Conservation (phyloP, 2,797 vertebrate genomes). For the Heteromormyrus szaboi region DNA sequence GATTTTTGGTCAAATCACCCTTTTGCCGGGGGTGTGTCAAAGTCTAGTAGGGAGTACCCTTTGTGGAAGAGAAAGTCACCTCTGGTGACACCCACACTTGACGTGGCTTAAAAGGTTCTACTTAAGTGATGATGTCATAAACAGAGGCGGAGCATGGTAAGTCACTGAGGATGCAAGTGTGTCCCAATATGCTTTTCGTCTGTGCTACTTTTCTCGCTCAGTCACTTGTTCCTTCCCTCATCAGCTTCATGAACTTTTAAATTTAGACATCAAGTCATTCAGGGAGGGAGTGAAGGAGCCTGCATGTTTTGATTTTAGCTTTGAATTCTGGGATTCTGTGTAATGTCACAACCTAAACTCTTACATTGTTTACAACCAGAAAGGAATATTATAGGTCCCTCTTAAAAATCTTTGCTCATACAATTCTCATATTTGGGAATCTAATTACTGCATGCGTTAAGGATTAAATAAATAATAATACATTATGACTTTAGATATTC, state of each 20-base stretch:
- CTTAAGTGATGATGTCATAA: neutral
- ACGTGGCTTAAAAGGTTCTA: neutral
- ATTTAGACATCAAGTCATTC: neutral
- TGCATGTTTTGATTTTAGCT: neutral
- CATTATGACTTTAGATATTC: neutral
- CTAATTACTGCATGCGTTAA: neutral
- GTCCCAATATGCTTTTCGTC: neutral
- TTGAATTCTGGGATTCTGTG: neutral
- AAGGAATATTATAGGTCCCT: neutral
- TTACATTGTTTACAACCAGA: neutral
- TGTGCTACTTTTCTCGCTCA: neutral
- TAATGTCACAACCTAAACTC: neutral
- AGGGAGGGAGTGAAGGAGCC: neutral
- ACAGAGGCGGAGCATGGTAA: neutral
- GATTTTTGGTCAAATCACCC: neutral
- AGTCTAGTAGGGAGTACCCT: neutral
- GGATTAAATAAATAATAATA: neutral
- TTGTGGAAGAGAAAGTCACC: neutral
- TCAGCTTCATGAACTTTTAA: neutral
- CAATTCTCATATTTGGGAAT: neutral
- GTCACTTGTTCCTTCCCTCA: neutral
- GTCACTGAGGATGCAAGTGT: neutral
- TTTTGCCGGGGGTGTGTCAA: neutral
- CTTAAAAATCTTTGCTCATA: neutral
- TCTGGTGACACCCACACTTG: neutral